Evolutionary conservation across 1,140 invertebrate genomes (phyloP), one percentile per base, ranked within the genome.

Genomic region (Zaprionus tsacasi): DNA sequence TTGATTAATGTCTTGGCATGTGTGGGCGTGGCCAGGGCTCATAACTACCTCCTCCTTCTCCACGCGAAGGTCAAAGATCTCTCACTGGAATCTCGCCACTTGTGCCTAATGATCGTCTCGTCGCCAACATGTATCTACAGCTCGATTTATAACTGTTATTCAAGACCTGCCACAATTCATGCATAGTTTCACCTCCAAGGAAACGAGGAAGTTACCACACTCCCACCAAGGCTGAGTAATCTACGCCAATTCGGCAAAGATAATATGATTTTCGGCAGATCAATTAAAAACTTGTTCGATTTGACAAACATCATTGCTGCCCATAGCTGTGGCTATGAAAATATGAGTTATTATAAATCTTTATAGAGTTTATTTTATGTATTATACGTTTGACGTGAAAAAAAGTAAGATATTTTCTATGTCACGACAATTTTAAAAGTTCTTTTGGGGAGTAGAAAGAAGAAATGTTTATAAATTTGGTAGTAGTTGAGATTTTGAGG

Each of bases 11-110:
- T 30, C 6, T 30, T 3, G 45, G 45, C 40, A 15, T 45, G n/a
- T 15, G 40, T 50, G 71, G 66, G 66, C 58, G 58, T 61, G 48
- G 56, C 33, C 4, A 13, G 55, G 40, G 6, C 40, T 57, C 45
- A 66, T 30, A 55, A 43, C 48, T 27, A 50, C 35, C 52, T 30
- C 35, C 6, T 21, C 21, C 21, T 21, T 2, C 6, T 1, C 21
- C 21, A 21, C 21, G 35, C 36, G 54, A 66, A 66, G 64, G 54
- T 27, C 56, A 7, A 25, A 35, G n/a, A 33, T 56, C 50, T 2
- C n/a, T 43, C 40, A 40, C 48, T 12, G 48, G 30, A 65, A 56
- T 65, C 54, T 33, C 54, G 50, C 35, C 15, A 50, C 7, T 33
- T 12, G 30, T 8, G 40, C n/a, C 40, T 45, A 45, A 45, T 45